Conservation (phyloP, 2,113 vertebrate species). For the Phoxinus phoxinus region DNA sequence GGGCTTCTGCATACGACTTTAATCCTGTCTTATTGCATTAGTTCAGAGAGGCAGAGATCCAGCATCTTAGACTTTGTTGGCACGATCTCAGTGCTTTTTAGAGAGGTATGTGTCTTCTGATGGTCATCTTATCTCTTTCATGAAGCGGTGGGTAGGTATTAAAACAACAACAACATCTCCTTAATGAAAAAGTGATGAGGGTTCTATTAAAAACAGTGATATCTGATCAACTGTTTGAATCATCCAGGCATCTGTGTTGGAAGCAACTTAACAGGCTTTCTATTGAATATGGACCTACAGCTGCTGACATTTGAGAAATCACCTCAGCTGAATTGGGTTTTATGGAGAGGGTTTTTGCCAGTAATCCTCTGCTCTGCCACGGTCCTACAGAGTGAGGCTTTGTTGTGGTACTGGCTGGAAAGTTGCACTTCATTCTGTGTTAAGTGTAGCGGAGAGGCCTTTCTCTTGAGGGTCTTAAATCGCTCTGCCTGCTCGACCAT, state of each 20-base stretch:
- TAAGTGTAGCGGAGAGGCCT: conserved; percentile 49
- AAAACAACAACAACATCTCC: conserved; percentile 28
- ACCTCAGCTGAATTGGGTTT: conserved; percentile 39
- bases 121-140: conserved; percentile 41
- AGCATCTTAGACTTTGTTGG: conserved; percentile 23
- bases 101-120: conserved; percentile 47
- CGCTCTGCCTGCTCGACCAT: conserved; percentile 46
- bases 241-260: not conserved
- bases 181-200: conserved; percentile 57
- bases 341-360: conserved; percentile 20
- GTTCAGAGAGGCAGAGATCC: conserved; percentile 15
- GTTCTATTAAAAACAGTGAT: conserved; percentile 40
- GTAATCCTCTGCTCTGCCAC: conserved; percentile 34
- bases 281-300: conserved; percentile 41
- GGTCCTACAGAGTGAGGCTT: conserved; percentile 33
- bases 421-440: conserved; percentile 56
- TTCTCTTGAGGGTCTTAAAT: conserved; percentile 49
- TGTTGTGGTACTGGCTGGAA: conserved; percentile 51
- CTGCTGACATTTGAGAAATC: conserved; percentile 44
- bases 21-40: conserved; percentile 17
- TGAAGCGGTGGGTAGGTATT: conserved; percentile 37
- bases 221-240: conserved; percentile 40
- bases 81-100: conserved; percentile 30
- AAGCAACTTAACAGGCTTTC: conserved; percentile 24
- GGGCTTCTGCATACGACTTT: not conserved